Conservation (phyloP, 2,113 vertebrate species). For the Oryzias javanicus region DNA sequence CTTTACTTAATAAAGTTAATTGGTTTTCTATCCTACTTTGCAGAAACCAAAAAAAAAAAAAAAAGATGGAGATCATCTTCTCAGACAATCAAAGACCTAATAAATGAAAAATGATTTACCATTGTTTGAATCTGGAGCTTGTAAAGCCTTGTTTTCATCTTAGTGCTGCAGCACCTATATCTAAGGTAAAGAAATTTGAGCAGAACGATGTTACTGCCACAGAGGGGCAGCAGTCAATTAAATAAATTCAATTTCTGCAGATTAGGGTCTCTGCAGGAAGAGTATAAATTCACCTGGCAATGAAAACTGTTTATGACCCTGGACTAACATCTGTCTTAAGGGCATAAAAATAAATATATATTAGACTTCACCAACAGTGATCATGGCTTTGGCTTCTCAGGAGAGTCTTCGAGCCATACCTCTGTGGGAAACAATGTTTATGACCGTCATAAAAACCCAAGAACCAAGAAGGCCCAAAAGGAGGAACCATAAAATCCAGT, state of each 20-base stretch:
- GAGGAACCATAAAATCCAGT: slow-evolving; percentile 36
- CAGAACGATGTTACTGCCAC: slow-evolving; percentile 44
- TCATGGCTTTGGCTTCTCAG: slow-evolving; percentile 63
- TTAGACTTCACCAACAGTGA: slow-evolving; percentile 58
- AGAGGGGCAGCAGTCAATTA: slow-evolving; percentile 62
- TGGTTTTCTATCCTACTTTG: slow-evolving; percentile 46
- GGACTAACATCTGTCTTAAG: slow-evolving; percentile 4
- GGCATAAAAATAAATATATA: slow-evolving; percentile 10
- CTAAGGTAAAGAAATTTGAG: slow-evolving; percentile 12
- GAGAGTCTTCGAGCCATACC: slow-evolving; percentile 67
- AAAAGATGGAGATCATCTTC: slow-evolving; percentile 46
- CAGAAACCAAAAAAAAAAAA: slow-evolving; percentile 27
- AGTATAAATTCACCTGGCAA: slow-evolving; percentile 22
- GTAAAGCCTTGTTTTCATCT: slow-evolving; percentile 13
- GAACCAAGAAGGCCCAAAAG: slow-evolving; percentile 41
- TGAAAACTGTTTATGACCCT: slow-evolving; percentile 8
- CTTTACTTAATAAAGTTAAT: slow-evolving; percentile 63
- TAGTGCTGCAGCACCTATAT: neutral
- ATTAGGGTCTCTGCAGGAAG: slow-evolving; percentile 16
- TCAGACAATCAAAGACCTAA: slow-evolving; percentile 51
- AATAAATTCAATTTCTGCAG: slow-evolving; percentile 22
- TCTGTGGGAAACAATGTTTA: slow-evolving; percentile 77
- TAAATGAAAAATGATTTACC: slow-evolving; percentile 50
- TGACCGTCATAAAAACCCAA: slow-evolving; percentile 62
- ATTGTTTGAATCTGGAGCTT: slow-evolving; percentile 29